phyloP scores from a whole-genome alignment of 2,113 vertebrate species.

The Lontra canadensis region DNA sequence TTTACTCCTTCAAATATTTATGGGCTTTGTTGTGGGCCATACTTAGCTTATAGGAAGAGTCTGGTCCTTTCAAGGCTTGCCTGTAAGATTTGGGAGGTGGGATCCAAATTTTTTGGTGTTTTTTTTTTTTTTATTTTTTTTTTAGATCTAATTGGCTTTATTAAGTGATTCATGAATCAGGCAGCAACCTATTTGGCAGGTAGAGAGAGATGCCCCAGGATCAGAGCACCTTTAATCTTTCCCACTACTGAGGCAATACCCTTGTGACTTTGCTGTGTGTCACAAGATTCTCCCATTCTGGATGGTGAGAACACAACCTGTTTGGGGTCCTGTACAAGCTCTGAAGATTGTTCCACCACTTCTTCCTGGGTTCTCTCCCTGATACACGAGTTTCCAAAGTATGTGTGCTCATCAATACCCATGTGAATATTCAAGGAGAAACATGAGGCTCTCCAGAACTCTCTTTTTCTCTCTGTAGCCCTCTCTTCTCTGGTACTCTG shows the following conservation, averaged over 20 bases:
- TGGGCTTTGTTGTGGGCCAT: background rate
- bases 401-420: background rate
- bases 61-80: background rate
- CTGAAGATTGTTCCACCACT: background rate
- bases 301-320: background rate
- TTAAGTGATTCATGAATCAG: background rate
- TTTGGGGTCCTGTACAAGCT: too few species aligned
- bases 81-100: background rate
- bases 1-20: background rate
- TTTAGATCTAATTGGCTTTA: background rate
- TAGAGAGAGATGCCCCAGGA: background rate
- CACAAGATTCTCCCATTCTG: background rate
- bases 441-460: background rate
- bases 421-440: background rate
- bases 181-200: background rate
- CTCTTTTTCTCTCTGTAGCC: background rate
- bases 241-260: background rate
- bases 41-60: background rate
- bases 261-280: too few species aligned
- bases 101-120: background rate
- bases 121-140: background rate
- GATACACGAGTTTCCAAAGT: background rate
- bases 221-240: background rate
- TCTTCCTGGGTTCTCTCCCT: background rate
- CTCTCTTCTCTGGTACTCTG: background rate